These are phyloP conservation scores for Luperina testacea DNA, from an alignment of 2,888 invertebrate genomes.

Conservation along the genomic window DNA sequence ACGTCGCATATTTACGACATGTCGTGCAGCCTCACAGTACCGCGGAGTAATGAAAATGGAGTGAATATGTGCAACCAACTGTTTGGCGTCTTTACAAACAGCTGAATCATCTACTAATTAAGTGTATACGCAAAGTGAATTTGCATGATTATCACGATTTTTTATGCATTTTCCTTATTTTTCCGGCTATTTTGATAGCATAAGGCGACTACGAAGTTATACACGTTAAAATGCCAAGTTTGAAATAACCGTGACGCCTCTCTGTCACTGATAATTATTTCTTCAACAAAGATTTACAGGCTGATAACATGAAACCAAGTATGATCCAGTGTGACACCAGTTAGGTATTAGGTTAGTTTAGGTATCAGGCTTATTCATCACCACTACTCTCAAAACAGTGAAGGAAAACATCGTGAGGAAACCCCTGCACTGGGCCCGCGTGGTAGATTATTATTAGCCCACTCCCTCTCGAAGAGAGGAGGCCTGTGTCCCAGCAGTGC, in stretches of 20 bases:
- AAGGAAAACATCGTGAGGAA: too few relatives aligned
- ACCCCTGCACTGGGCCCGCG: too few relatives aligned
- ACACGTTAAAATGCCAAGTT: neutral
- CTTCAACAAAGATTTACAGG: neutral
- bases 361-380: neutral
- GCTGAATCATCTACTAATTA: neutral
- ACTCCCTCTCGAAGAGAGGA: too few relatives aligned
- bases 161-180: neutral
- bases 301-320: neutral
- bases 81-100: neutral
- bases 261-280: neutral
- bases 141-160: neutral
- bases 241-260: neutral
- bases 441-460: too few relatives aligned
- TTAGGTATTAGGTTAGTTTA: neutral
- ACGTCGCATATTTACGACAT: conserved; percentile 48
- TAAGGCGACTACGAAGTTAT: neutral
- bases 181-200: neutral
- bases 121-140: neutral
- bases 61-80: neutral
- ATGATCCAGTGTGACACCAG: neutral
- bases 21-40: conserved; percentile 26
- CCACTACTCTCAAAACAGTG: too few relatives aligned
- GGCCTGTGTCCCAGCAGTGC: too few relatives aligned
- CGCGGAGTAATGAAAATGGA: conserved; percentile 35